phyloP scores from a whole-genome alignment of 2,113 vertebrate genomes.

The Nothoprocta pentlandii region DNA sequence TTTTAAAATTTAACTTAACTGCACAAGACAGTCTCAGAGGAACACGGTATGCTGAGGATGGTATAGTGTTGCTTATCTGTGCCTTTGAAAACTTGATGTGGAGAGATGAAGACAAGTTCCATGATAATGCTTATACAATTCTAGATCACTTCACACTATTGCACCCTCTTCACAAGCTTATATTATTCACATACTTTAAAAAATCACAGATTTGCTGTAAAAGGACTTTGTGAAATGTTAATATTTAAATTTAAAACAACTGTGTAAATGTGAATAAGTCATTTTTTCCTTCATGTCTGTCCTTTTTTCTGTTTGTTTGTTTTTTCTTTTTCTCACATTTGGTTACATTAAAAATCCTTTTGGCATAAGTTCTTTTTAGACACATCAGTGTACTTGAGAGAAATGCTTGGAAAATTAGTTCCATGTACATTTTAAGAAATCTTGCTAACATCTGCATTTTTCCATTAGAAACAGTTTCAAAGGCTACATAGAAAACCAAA shows the following conservation, averaged over 20 bases:
- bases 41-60: not conserved
- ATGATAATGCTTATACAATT: not conserved
- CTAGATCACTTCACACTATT: not conserved
- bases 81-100: not conserved
- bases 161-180: not conserved
- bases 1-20: not conserved
- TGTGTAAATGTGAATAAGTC: not conserved
- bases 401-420: slow-evolving; percentile 83
- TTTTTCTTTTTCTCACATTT: not conserved
- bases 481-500: slow-evolving; percentile 75
- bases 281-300: not conserved
- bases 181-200: not conserved
- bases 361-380: slow-evolving; percentile 48
- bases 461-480: slow-evolving; percentile 89
- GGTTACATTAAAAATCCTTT: slow-evolving; percentile 59
- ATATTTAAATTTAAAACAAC: not conserved
- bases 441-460: slow-evolving; percentile 90
- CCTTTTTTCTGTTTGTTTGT: not conserved
- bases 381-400: slow-evolving; percentile 67
- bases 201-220: not conserved
- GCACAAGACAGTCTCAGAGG: not conserved
- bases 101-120: not conserved
- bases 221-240: not conserved
- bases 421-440: slow-evolving; percentile 86
- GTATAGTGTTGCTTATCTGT: not conserved